Conservation (phyloP, 2,797 vertebrate genomes). For the Poecilia velifera region DNA sequence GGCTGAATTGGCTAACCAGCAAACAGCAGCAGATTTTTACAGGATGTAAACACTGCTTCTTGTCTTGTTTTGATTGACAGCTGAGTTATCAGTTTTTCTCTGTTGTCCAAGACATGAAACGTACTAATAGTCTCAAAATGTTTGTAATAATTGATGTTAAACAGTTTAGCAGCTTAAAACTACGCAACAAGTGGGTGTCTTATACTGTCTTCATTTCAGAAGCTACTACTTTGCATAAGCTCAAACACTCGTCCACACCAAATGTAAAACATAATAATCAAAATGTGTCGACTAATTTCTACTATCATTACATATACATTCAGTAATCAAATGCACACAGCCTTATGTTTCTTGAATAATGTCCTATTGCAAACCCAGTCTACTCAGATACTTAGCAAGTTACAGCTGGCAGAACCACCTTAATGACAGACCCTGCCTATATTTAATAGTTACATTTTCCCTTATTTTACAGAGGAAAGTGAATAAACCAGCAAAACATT, state of each 20-base stretch:
- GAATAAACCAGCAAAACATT: neutral
- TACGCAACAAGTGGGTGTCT: neutral
- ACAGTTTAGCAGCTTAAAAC: neutral
- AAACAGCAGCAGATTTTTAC: neutral
- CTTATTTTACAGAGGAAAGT: neutral
- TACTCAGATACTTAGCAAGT: neutral
- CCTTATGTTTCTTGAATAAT: neutral
- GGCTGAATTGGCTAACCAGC: slow-evolving; percentile 4
- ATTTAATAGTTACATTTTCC: neutral
- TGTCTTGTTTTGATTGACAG: neutral
- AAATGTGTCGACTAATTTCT: neutral
- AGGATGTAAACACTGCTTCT: neutral
- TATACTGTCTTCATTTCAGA: neutral
- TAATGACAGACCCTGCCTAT: neutral
- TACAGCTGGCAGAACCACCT: neutral
- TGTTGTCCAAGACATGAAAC: neutral
- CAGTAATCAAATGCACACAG: neutral
- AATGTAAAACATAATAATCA: neutral
- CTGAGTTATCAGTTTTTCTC: neutral
- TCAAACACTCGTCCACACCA: neutral
- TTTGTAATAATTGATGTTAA: neutral
- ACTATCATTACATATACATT: neutral
- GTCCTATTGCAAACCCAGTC: neutral
- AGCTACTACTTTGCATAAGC: neutral
- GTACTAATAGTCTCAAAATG: neutral